These are phyloP conservation scores for Meloidogyne exigua DNA, from an alignment of 1,140 invertebrate species.

Conservation along the genomic window DNA sequence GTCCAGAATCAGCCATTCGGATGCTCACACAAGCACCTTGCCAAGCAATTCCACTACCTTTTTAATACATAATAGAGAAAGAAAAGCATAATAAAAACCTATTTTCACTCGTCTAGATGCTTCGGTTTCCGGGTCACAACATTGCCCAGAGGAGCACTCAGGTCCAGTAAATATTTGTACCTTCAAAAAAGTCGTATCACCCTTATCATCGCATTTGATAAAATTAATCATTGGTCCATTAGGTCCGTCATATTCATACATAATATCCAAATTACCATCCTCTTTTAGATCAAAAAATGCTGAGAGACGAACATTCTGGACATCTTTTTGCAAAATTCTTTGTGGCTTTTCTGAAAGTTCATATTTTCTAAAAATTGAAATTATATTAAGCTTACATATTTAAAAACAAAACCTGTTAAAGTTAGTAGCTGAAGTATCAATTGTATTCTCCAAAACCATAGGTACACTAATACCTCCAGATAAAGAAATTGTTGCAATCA, in stretches of 20 bases:
- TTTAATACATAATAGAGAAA: constrained; percentile 29
- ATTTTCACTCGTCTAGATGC: constrained; percentile 17
- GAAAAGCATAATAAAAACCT: constrained; percentile 7
- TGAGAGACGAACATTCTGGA: constrained; percentile 34
- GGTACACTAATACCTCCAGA: constrained; percentile 24
- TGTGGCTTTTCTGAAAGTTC: constrained; percentile 40
- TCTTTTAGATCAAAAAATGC: constrained; percentile 61
- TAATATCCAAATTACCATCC: constrained; percentile 58
- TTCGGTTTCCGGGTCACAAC: neutral
- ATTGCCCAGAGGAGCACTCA: neutral
- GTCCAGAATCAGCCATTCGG: constrained; percentile 52
- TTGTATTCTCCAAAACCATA: constrained; percentile 46
- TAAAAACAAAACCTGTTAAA: constrained; percentile 28
- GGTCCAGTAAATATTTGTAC: constrained; percentile 58
- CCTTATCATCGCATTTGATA: constrained; percentile 61
- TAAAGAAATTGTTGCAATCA: constrained; percentile 43
- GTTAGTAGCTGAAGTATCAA: constrained; percentile 2
- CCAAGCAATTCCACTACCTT: constrained; percentile 60
- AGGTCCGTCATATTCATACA: constrained; percentile 24
- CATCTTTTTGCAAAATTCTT: constrained; percentile 42
- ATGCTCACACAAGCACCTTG: constrained; percentile 54
- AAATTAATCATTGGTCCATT: constrained; percentile 43
- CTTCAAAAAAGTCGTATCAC: constrained; percentile 61
- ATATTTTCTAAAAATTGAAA: constrained; percentile 51
- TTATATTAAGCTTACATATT: constrained; percentile 22